phyloP scores from a whole-genome alignment of 2,113 vertebrate genomes.

The Salvelinus sp. region DNA sequence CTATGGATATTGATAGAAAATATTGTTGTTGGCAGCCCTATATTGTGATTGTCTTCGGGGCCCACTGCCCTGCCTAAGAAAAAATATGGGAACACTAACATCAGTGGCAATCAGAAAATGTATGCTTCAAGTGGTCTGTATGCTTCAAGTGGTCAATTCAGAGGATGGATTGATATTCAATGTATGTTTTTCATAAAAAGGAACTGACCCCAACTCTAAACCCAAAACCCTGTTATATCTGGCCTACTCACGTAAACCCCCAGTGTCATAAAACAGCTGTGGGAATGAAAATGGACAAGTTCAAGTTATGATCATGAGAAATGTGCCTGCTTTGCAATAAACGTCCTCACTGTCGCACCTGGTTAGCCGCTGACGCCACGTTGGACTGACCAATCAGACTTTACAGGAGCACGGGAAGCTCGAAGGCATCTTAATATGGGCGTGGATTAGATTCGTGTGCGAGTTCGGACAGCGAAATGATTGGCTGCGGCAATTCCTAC shows the following conservation, averaged over 20 bases:
- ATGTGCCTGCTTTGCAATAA: not conserved
- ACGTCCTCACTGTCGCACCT: constrained; percentile 25
- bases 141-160: too few species aligned
- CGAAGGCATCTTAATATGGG: not conserved
- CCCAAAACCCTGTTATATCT: not conserved
- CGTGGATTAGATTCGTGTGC: constrained; percentile 25
- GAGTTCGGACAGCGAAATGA: constrained; percentile 53
- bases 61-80: too few species aligned
- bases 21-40: too few species aligned
- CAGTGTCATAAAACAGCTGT: too few species aligned
- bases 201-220: not conserved
- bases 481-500: constrained; percentile 47
- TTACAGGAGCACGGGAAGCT: not conserved
- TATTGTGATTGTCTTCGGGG: too few species aligned
- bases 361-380: constrained; percentile 43
- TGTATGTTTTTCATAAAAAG: not conserved
- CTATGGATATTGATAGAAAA: too few species aligned
- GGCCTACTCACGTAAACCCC: too few species aligned
- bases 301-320: not conserved
- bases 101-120: too few species aligned
- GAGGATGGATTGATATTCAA: too few species aligned
- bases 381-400: constrained; percentile 55
- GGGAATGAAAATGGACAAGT: not conserved
- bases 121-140: too few species aligned
- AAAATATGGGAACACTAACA: too few species aligned